Evolutionary conservation across 35 echinoderm and acorn worm species (phyloP).

Genomic region (Antedon bifida): DNA sequence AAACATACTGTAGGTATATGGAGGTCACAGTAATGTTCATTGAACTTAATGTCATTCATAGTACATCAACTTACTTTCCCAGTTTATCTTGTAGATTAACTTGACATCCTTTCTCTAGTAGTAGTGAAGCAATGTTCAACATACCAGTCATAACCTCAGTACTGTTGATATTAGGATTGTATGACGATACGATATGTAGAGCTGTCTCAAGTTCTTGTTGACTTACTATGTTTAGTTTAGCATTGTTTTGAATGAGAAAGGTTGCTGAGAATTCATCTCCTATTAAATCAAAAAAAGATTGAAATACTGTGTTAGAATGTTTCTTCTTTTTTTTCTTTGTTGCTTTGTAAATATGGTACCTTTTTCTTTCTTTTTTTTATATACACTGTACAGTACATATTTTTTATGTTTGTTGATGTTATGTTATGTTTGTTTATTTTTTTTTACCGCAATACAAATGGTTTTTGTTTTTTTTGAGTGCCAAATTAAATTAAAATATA

Average conservation of each 20-base stretch:
- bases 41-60: too few species aligned
- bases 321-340: background rate
- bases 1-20: too few species aligned
- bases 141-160: constrained; percentile 44
- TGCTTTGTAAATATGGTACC: too few species aligned
- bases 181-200: constrained; percentile 60
- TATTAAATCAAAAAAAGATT: constrained; percentile 10
- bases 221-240: constrained; percentile 68
- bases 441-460: too few species aligned
- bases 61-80: constrained; percentile 61
- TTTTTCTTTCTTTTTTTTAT: too few species aligned
- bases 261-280: constrained; percentile 90
- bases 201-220: constrained; percentile 51
- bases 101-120: constrained; percentile 66
- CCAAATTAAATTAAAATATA: too few species aligned
- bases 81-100: constrained; percentile 53
- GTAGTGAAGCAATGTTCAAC: constrained; percentile 44
- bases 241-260: constrained; percentile 71
- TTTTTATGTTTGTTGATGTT: too few species aligned
- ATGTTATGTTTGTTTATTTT: too few species aligned
- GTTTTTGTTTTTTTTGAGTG: too few species aligned
- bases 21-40: too few species aligned
- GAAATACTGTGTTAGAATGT: background rate
- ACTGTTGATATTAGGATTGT: constrained; percentile 33
- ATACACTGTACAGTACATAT: too few species aligned